Evolutionary conservation across 1,140 invertebrate species (phyloP), one percentile per base, ranked within the genome.

Genomic region (Cotesia glomerata): DNA sequence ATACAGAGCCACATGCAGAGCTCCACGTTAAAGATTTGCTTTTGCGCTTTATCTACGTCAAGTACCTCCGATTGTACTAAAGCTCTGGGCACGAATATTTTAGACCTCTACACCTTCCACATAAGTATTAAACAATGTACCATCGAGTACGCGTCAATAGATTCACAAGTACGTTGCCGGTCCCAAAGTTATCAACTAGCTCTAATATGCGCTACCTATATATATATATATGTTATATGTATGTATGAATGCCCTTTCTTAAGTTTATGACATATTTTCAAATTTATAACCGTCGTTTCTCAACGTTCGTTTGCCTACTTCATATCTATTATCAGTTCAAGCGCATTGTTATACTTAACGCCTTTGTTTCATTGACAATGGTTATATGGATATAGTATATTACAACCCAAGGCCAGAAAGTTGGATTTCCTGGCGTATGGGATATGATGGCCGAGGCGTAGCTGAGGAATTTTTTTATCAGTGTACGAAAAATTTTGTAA

Each of bases 91-190:
- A 69, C 62, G 66, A 69, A 73, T 73, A 64, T 64, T 76, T 68
- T 34, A 73, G 69, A 72, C 76, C 70, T 63, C 70, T 66, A 61
- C 75, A 75, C 73, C 78, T 75, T 78, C 73, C 78, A 35, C 32
- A 51, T 66, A 54, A 51, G 65, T 58, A 67, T 67, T 85, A 85
- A 87, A 85, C 84, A 87, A 86, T 86, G 79, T 82, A 70, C 83
- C 79, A 86, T 85, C 85, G 81, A 82, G 81, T 85, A 82, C 84
- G 80, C 84, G 85, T 81, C 83, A 87, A 85, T 77, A 80, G 78
- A 75, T 73, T 76, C 74, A 83, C 79, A 80, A 87, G 85, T 83
- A 77, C 77, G 72, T 26, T 76, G 69, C 74, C 61, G 52, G n/a
- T 73, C 75, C 72, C 62, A 70, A 75, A 54, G 45, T 18, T 54